These are phyloP conservation scores for Spea bombifrons DNA, from an alignment of 2,113 vertebrate species.

Conservation along the genomic window DNA sequence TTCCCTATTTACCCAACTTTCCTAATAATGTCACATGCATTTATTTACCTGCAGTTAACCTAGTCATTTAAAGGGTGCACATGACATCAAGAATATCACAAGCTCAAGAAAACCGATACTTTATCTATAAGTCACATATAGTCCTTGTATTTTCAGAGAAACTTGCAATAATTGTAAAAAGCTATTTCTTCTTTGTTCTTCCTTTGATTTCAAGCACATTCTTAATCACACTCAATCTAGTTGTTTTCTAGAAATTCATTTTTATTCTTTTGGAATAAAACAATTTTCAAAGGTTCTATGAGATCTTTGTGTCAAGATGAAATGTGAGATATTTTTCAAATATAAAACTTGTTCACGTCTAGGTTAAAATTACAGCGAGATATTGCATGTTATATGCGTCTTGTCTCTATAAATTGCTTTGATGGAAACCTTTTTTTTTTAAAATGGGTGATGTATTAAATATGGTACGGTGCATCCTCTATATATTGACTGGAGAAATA, in stretches of 20 bases:
- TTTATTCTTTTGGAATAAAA: not conserved
- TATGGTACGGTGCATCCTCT: not conserved
- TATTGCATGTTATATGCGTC: constrained; percentile 9
- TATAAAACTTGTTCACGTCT: not conserved
- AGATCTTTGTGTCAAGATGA: constrained; percentile 16
- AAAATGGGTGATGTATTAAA: constrained; percentile 8
- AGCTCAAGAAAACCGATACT: too few species aligned
- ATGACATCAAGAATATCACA: too few species aligned
- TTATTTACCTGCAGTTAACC: too few species aligned
- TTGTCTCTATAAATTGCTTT: constrained; percentile 4
- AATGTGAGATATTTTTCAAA: constrained; percentile 15
- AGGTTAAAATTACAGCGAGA: not conserved
- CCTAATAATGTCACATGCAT: too few species aligned
- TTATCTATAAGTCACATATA: too few species aligned
- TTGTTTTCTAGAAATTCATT: not conserved
- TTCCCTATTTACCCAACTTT: too few species aligned
- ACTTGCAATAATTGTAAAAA: too few species aligned
- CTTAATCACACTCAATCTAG: not conserved
- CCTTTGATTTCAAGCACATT: too few species aligned
- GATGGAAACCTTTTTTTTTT: constrained; percentile 3
- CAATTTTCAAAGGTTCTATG: not conserved
- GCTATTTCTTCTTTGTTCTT: too few species aligned
- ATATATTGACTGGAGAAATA: too few species aligned
- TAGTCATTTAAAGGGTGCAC: too few species aligned
- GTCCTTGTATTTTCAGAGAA: too few species aligned